Conservation (phyloP, 2,888 invertebrate species). For the Philopedon plagiatum region DNA sequence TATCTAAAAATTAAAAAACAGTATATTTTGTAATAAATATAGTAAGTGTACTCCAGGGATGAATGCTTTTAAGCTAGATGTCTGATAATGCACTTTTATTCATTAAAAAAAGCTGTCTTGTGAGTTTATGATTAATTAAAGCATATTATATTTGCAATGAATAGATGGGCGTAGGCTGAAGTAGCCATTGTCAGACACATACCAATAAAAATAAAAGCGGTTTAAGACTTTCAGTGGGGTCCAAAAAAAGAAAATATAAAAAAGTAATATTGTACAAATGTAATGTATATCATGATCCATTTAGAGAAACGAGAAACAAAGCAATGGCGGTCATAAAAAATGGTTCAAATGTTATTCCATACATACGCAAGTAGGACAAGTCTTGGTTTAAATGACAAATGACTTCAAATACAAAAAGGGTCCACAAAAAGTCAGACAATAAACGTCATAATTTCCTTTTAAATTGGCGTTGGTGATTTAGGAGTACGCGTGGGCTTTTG, state of each 20-base stretch:
- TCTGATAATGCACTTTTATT: no score
- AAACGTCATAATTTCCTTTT: conserved; percentile 35
- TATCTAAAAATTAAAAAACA: no score
- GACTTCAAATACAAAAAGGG: conserved; percentile 28
- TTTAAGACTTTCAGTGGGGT: neutral
- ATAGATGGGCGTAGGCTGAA: no score
- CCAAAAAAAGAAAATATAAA: neutral
- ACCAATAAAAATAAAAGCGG: neutral
- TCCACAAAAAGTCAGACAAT: conserved; percentile 22
- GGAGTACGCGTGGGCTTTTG: conserved; percentile 12
- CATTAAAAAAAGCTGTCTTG: no score
- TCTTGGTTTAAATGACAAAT: conserved; percentile 34
- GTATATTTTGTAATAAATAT: no score
- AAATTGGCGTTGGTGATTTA: conserved; percentile 35
- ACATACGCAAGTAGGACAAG: conserved; percentile 40
- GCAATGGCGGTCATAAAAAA: conserved; percentile 31
- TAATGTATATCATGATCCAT: conserved; percentile 16
- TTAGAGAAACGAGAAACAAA: conserved; percentile 28
- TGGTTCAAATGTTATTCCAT: conserved; percentile 29
- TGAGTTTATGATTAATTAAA: no score
- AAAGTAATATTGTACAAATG: neutral
- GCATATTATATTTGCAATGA: no score
- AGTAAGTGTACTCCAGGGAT: no score
- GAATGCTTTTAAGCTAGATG: no score
- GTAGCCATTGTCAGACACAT: no score